Evolutionary conservation across 2,797 vertebrate genomes (phyloP).

Genomic region (Amblyraja radiata): DNA sequence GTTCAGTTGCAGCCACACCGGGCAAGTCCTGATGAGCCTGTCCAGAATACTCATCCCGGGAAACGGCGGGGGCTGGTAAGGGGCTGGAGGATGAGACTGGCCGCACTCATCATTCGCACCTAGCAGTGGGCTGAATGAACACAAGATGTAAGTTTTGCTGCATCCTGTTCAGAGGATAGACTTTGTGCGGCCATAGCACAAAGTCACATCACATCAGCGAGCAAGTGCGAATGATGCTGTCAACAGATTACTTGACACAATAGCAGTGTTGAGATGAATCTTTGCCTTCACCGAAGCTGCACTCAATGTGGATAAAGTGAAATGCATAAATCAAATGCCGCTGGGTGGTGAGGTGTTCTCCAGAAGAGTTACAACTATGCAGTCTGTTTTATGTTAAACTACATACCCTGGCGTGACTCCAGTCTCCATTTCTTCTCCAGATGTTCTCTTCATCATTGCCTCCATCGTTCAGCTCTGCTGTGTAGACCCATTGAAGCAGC

Average conservation of each 20-base stretch:
- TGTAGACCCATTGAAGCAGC: slow-evolving; percentile 43
- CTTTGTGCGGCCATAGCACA: background rate
- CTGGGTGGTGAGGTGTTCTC: background rate
- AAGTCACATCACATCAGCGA: background rate
- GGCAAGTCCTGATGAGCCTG: slow-evolving; percentile 70
- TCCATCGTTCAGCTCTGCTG: slow-evolving; percentile 42
- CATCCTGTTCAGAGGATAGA: background rate
- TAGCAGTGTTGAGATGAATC: background rate
- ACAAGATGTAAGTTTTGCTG: background rate
- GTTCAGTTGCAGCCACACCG: slow-evolving; percentile 75
- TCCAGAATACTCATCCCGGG: slow-evolving; percentile 66
- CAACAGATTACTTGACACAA: background rate
- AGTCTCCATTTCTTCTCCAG: slow-evolving; percentile 46
- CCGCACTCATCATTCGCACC: background rate
- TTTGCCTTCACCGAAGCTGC: background rate
- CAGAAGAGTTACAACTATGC: background rate
- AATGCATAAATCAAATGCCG: background rate
- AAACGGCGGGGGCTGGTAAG: slow-evolving; percentile 44
- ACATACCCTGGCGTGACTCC: slow-evolving; percentile 58
- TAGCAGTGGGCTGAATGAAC: slow-evolving; percentile 45
- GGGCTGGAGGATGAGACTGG: background rate
- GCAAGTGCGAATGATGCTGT: background rate
- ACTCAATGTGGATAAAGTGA: background rate
- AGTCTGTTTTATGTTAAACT: slow-evolving; percentile 41
- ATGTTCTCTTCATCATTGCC: slow-evolving; percentile 55